Base-by-base conservation (phyloP, 1,140 invertebrate genomes). In the Neoseiulus cucumeris region DNA sequence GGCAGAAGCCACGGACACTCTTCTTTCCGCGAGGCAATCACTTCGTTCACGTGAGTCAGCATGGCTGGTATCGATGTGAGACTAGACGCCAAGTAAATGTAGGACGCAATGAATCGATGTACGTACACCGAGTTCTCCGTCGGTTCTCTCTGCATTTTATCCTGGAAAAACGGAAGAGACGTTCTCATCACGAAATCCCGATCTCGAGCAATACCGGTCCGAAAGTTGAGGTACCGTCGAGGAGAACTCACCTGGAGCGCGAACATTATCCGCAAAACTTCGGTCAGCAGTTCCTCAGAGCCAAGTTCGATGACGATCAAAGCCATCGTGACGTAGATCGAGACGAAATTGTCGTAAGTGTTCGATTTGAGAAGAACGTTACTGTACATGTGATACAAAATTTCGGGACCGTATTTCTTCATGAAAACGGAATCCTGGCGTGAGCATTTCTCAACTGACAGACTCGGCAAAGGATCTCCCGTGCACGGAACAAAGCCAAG, bases 371-470 rank as follows among this genome's bases (percentile, higher is more conserved):
- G 78, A 73, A 87, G 84, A 1, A 91, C 72, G 70, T 81, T 82
- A 69, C 86, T 84, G 70, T 85, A 83, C 1, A 89, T 74, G 2
- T 82, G 82, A 68, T 85, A 78, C 72, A 87, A 84, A 64, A 95
- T 87, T 67, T 89, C 86, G 33, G 85, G 83, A 4, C 88, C 87
- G 73, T 92, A 84, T 76, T 96, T 96, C 72, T 91, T 87, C 74
- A 95, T 91, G 76, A 98, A 98, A 70, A 96, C 87, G 33, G 92
- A 82, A 76, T 98, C 95, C 5, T 88, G 87, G 64, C 90, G 80
- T 0, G 88, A 89, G 66, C 87, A 86, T 74, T 93, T 92, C 66
- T 82, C 80, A 2, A 80, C 71, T 6, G 72, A 76, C 29, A 97
- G 77, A 7, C 86, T 83, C 14, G 90, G 75, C 64, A 85, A 81